Conservation (phyloP, 2,113 vertebrate genomes). For the Melierax canorus region DNA sequence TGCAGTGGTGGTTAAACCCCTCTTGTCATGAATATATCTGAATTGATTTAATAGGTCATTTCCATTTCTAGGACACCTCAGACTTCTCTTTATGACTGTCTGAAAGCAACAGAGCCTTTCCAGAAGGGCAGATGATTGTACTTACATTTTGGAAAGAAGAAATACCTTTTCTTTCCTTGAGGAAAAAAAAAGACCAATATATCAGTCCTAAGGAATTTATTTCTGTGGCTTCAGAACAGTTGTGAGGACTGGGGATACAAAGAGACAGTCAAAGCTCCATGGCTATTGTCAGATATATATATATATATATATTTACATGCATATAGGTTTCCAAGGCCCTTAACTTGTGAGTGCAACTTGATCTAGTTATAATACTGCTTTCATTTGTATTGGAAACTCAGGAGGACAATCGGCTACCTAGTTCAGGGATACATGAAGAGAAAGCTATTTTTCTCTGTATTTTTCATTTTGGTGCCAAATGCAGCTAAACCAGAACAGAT, state of each 20-base stretch:
- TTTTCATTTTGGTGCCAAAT: conserved; percentile 12
- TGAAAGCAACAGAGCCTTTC: background rate
- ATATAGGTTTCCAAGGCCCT: background rate
- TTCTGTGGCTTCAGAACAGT: background rate
- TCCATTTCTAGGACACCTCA: background rate
- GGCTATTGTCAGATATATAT: background rate
- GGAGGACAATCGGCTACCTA: background rate
- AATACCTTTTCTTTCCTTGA: background rate
- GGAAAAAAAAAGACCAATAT: background rate
- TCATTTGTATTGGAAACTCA: background rate
- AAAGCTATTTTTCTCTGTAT: background rate
- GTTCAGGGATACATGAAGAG: background rate
- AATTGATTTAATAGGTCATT: background rate
- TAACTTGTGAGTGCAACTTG: background rate
- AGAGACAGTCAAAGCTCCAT: background rate
- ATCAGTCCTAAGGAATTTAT: background rate
- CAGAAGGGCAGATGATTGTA: background rate
- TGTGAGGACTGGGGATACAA: background rate
- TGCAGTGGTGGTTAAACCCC: fast-evolving
- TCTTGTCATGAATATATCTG: background rate
- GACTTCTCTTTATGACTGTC: background rate
- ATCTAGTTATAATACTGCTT: background rate
- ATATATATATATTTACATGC: background rate
- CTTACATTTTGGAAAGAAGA: background rate
- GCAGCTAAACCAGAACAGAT: background rate